Conservation (phyloP, 2,888 invertebrate species). For the Pristionchus maxplancki region DNA sequence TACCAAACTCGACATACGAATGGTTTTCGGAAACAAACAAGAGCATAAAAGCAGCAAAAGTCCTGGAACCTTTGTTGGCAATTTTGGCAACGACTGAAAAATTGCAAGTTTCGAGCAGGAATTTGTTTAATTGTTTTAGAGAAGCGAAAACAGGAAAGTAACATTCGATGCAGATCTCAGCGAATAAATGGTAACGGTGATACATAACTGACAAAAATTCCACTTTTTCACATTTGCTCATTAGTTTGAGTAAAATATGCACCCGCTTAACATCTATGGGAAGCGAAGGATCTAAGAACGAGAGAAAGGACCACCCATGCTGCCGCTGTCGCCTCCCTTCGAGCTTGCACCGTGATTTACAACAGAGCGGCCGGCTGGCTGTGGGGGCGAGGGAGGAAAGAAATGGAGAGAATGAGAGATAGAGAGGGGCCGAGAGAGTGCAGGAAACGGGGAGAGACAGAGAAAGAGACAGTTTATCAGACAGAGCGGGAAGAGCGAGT, state of each 20-base stretch:
- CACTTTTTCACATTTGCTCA: no score
- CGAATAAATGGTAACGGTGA: not conserved
- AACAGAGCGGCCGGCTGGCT: conserved; percentile 16
- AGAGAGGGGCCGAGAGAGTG: not conserved
- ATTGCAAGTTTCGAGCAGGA: not conserved
- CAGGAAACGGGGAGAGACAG: not conserved
- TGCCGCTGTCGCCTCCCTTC: not conserved
- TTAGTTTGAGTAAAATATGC: no score
- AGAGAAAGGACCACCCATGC: not conserved
- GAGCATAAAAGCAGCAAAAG: no score
- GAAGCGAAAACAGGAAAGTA: not conserved
- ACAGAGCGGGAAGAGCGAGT: not conserved
- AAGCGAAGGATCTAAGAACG: no score
- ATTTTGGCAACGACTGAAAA: not conserved
- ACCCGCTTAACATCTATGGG: no score
- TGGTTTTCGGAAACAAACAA: no score
- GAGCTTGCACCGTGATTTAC: conserved; percentile 7
- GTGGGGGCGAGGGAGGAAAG: not conserved
- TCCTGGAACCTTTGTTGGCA: not conserved
- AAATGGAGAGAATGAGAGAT: not conserved
- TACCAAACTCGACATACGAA: no score
- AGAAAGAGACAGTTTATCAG: conserved; percentile 26
- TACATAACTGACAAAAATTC: not conserved
- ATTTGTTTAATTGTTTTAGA: not conserved
- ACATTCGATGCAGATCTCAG: not conserved